Percentiles rank a stretch among this genome's conserved stretches.
These are phyloP conservation scores for Geococcyx californianus DNA, from an alignment of 2,113 vertebrate species.

Conservation along the genomic window DNA sequence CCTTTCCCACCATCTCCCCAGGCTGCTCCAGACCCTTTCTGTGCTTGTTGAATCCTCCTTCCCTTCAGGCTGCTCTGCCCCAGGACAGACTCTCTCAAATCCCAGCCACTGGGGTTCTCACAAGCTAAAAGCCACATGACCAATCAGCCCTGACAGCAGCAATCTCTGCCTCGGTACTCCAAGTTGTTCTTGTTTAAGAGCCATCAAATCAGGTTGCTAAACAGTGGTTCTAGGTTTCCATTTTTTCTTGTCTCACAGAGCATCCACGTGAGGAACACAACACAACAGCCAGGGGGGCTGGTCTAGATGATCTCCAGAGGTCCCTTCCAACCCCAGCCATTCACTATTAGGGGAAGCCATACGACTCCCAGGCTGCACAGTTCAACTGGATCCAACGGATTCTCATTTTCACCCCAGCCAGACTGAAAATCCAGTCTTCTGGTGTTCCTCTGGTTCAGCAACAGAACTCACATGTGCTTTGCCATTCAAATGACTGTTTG, in stretches of 20 bases:
- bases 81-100: background rate
- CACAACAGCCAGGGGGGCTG: background rate
- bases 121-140: background rate
- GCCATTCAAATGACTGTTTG: background rate
- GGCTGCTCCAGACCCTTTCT: background rate
- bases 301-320: too few relatives aligned
- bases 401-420: accelerated
- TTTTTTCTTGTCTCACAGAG: background rate
- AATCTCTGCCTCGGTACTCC: background rate
- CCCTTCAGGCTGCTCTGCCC: background rate
- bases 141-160: background rate
- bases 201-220: background rate
- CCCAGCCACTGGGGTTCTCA: accelerated
- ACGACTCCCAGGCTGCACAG: accelerated
- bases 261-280: background rate
- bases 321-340: too few relatives aligned
- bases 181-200: background rate
- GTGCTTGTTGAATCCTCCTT: background rate
- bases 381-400: background rate
- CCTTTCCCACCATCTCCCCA: background rate
- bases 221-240: background rate
- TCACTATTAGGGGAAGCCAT: background rate
- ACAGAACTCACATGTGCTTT: accelerated
- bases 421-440: background rate
- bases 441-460: background rate